Conservation (phyloP, 2,113 vertebrate species). For the Tachysurus vachellii region DNA sequence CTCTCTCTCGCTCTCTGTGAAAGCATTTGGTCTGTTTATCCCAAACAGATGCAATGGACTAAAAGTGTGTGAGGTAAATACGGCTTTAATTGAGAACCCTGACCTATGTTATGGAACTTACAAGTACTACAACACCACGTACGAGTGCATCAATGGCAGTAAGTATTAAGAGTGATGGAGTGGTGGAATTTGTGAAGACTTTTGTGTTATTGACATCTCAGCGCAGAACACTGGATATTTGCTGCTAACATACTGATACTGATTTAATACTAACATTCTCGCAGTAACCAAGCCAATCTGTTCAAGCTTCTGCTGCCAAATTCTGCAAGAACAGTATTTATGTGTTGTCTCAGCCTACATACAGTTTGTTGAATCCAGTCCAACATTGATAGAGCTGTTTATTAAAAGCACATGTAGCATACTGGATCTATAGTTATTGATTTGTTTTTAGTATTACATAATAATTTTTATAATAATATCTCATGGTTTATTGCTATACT, state of each 20-base stretch:
- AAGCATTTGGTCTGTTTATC: background rate
- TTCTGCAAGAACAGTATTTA: background rate
- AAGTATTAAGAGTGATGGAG: background rate
- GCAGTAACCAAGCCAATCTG: background rate
- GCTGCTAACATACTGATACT: background rate
- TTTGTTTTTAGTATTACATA: background rate
- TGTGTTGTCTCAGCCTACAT: background rate
- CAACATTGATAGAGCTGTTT: background rate
- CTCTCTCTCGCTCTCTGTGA: no score
- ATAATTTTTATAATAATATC: background rate
- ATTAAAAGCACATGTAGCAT: background rate
- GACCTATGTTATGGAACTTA: slow-evolving; percentile 29
- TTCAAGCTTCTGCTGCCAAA: background rate
- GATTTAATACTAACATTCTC: background rate
- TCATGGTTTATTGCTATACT: background rate
- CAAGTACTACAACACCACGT: slow-evolving; percentile 41
- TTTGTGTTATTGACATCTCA: background rate
- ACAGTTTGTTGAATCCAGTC: background rate
- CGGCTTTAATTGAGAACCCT: background rate
- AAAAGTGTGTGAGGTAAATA: slow-evolving; percentile 25
- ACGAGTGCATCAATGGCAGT: slow-evolving; percentile 22
- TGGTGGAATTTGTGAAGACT: background rate
- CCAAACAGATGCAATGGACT: slow-evolving; percentile 35
- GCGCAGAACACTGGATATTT: background rate
- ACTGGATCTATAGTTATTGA: background rate